Evolutionary conservation across 1,140 invertebrate genomes (phyloP), one percentile per base, ranked within the genome.

Genomic region (Drosophila sucinea): DNA sequence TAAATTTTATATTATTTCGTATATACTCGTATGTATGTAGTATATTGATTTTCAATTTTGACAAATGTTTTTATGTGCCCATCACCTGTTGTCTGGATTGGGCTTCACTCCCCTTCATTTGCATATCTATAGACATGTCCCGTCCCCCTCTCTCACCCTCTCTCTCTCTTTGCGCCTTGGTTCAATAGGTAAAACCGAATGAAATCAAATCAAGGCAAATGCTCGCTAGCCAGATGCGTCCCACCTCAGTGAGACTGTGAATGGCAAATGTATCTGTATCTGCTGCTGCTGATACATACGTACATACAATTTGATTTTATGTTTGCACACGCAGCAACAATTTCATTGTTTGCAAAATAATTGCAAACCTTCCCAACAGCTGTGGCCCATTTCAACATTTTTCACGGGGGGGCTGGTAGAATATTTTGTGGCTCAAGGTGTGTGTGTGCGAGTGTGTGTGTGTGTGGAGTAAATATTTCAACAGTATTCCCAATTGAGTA

Each of bases 261-360:
- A 51, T 51, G 44, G 44, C 23, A 67, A 79, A 71, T 82, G 65
- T 68, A 67, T 72, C 27, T 70, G 69, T 67, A 41, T 40, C 67
- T 64, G 65, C 41, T 44, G 17, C 23, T 62, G 74, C 69, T 75
- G 75, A 3, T 51, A 27, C 68, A 74, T 77, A 83, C 68, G 77
- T 89, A 80, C 68, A 69, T 60, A 80, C 84, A 89, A 87, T 89
- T 89, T 80, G 84, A 89, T 89, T 89, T 89, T 89, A 89, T 89
- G 84, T 89, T 89, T 89, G 84, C 77, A 89, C 80, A 89, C 84
- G 80, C 80, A 89, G 84, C 84, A 89, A 84, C 84, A 89, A 89
- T 89, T 89, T 89, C 84, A 89, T 89, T 89, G 84, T 89, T 89
- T 89, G 84, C 84, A 84, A 89, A 89, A 89, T 89, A 89, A 89